Base-by-base conservation (phyloP, 92 coral and sea anemone species). In the Virgularia gustaviana region DNA sequence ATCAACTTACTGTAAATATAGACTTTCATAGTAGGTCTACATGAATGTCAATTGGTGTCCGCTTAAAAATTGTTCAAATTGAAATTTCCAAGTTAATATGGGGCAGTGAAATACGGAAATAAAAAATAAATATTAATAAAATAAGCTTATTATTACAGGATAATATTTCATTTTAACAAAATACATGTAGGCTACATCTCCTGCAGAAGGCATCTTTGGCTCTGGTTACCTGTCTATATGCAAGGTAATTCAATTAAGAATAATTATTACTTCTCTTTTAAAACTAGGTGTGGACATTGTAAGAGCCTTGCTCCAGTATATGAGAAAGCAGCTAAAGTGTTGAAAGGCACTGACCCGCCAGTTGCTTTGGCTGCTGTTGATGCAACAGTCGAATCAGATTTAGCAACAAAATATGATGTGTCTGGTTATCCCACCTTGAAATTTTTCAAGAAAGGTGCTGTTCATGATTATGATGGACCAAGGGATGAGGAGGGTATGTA, bases 221-320 rank as follows among this genome's bases (percentile, higher is more conserved):
- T 22, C 47, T 10, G 22, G n/a, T n/a, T n/a, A n/a, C n/a, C n/a
- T n/a, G n/a, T n/a, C 0, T n/a, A 13, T 36, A 6, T 36, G 12
- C n/a, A 39, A 22, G 19, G 20, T 42, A 27, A 23, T 27, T 49
- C 15, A 18, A 39, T 12, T 25, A 49, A 33, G 2, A 29, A 30
- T 8, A 19, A 6, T 30, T 52, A 20, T n/a, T n/a, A n/a, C n/a
- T n/a, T n/a, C n/a, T 53, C 43, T 7, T 73, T 55, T n/a, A 34
- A 9, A n/a, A n/a, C n/a, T 24, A 92, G 98, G 98, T 92, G 98
- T 87, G 98, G 98, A 5, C 98, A 92, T 73, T 92, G 98, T 53
- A 89, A 92, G 71, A 18, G 77, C 0, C 78, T 92, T 45, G 98
- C 96, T 18, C 98, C 98, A 13, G 89, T 85, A 49, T 92, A 92